phyloP scores from a whole-genome alignment of 2,113 vertebrate species.

The Neomonachus schauinslandi region DNA sequence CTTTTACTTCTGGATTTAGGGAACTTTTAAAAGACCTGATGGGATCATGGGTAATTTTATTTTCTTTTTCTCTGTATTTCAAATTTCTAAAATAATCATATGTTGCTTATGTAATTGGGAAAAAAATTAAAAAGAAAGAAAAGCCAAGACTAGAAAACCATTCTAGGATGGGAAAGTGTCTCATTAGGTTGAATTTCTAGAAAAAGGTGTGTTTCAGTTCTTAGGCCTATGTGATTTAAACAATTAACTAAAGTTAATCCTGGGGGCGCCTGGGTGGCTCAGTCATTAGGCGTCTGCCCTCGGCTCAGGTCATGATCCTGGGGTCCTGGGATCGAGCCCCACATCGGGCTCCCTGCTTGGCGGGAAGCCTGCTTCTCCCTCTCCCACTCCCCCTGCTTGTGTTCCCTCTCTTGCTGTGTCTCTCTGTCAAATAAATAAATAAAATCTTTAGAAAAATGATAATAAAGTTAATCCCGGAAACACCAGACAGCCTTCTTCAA shows the following conservation, averaged over 20 bases:
- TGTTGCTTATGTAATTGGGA: slow-evolving; percentile 27
- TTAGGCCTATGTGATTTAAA: neutral
- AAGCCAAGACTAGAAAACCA: slow-evolving; percentile 32
- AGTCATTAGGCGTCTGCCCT: no score
- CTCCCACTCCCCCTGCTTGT: no score
- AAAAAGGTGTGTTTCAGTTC: neutral
- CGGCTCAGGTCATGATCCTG: no score
- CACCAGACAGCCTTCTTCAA: neutral
- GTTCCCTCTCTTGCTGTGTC: no score
- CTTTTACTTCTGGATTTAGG: neutral
- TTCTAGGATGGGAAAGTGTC: neutral
- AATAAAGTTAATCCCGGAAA: slow-evolving; percentile 8
- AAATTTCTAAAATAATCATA: slow-evolving; percentile 56
- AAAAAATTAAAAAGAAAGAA: neutral
- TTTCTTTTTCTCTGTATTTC: slow-evolving; percentile 45
- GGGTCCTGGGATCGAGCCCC: no score
- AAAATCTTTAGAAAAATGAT: no score
- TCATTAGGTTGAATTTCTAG: slow-evolving; percentile 27
- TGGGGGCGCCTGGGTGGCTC: neutral
- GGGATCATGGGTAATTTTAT: neutral
- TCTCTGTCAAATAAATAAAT: no score
- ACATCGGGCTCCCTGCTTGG: no score
- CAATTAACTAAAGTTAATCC: neutral
- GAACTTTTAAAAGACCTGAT: neutral
- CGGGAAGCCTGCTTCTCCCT: no score